Evolutionary conservation across 2,113 vertebrate species (phyloP), one percentile per base, ranked within the genome.

Genomic region (Morone chrysops): DNA sequence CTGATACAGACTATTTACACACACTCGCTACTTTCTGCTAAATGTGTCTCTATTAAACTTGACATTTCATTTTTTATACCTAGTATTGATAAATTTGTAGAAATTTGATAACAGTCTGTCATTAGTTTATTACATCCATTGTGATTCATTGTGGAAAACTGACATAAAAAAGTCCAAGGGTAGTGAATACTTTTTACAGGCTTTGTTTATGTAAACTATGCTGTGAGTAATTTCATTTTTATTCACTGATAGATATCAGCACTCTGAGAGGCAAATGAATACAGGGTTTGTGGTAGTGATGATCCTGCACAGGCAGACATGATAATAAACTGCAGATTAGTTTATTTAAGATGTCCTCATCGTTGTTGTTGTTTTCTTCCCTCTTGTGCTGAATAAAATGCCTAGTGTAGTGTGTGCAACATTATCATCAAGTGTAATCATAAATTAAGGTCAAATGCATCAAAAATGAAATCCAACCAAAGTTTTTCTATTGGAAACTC

Each of bases 401-500:
- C 61, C 70, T 16, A 65, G 41, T 17, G 8, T 41, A 25, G 31
- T n/a, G n/a, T n/a, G n/a, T n/a, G n/a, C 31, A 14, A 41, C 45
- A 47, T 47, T 25, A 41, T 25, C 9, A 61, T 81, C 51, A 22
- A 47, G 71, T 53, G 22, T 41, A 31, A 71, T 81, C 18, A 41
- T 50, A 59, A 74, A 75, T 22, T 1, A 47, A 67, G 8, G 7
- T 20, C 36, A 56, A 0, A 36, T 2, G 12, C 18, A 20, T n/a
- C 8, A 78, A 48, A 77, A 61, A 59, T 70, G 50, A 53, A 54
- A 54, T 48, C 48, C n/a, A 53, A 67, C 61, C 63, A 80, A 20
- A 9, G 36, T 59, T 57, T 47, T 60, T 40, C 70, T 65, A 16
- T 31, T 31, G 31, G 53, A 78, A 87, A 67, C 56, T 87, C 73